A percentile compares a stretch with the other conserved stretches of the same genome.
These are phyloP conservation scores for Hemibagrus guttatus DNA, from an alignment of 2,797 vertebrate genomes.

Conservation along the genomic window DNA sequence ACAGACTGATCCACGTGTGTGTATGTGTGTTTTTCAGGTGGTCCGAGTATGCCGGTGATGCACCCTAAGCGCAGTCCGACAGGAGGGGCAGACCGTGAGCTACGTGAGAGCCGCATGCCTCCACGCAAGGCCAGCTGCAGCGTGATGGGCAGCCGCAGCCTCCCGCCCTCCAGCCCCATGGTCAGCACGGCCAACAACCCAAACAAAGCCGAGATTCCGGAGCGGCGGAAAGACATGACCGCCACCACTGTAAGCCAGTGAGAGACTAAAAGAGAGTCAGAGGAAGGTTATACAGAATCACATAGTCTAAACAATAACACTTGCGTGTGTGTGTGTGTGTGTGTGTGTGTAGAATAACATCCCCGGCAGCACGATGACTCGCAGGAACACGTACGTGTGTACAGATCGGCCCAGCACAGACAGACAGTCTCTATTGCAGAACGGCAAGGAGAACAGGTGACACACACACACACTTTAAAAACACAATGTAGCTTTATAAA, in stretches of 20 bases:
- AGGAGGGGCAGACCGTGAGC: conserved; percentile 83
- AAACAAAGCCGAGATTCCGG: conserved; percentile 92
- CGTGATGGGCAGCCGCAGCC: conserved; percentile 81
- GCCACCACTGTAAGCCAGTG: conserved; percentile 80
- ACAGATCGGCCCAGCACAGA: conserved; percentile 85
- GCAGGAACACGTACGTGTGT: conserved; percentile 91
- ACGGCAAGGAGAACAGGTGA: conserved; percentile 94
- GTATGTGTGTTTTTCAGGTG: conserved; percentile 75
- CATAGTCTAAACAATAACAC: not conserved
- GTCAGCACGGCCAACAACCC: conserved; percentile 95
- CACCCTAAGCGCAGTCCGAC: conserved; percentile 91
- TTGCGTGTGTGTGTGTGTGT: conserved; percentile 29
- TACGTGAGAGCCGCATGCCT: conserved; percentile 86
- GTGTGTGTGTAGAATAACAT: conserved; percentile 81
- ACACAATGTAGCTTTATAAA: too few relatives aligned
- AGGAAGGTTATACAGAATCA: not conserved
- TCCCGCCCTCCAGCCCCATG: conserved; percentile 90
- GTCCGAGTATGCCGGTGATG: conserved; percentile 86
- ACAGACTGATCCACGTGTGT: conserved; percentile 38
- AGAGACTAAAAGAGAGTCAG: not conserved
- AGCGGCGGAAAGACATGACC: conserved; percentile 87
- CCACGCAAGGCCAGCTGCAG: conserved; percentile 87
- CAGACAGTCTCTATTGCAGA: conserved; percentile 86
- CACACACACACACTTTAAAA: not conserved
- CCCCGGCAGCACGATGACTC: conserved; percentile 89